These are phyloP conservation scores for Aporophyla nigra DNA, from an alignment of 2,888 invertebrate species.

Conservation along the genomic window DNA sequence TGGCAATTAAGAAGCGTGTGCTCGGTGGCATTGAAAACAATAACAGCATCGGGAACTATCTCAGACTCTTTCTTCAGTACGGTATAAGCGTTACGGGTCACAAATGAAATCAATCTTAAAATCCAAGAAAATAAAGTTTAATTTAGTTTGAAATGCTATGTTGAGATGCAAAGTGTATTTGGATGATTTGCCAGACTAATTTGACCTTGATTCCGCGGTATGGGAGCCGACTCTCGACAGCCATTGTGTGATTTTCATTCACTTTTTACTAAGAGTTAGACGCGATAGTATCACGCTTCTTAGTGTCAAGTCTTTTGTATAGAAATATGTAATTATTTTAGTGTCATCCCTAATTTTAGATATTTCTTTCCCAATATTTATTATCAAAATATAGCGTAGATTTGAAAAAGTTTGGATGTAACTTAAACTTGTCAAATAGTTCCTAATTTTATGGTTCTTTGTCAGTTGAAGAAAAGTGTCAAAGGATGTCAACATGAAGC, in stretches of 20 bases:
- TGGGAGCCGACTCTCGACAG: conserved; percentile 83
- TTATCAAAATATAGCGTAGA: background rate
- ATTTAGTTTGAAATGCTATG: conserved; percentile 48
- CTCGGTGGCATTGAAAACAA: conserved; percentile 85
- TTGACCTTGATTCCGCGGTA: conserved; percentile 87
- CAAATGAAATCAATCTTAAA: conserved; percentile 54
- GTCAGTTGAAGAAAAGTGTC: conserved; percentile 14
- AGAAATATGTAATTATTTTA: conserved; percentile 13
- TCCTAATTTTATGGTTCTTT: background rate
- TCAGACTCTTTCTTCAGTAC: conserved; percentile 83
- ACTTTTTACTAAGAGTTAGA: conserved; percentile 81
- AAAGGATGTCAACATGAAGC: conserved; percentile 54
- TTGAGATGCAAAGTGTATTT: conserved; percentile 76
- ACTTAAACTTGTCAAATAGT: conserved; percentile 12
- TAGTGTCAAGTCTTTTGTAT: conserved; percentile 58
- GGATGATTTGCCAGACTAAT: conserved; percentile 85
- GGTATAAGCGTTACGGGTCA: conserved; percentile 56
- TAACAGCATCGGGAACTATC: conserved; percentile 85
- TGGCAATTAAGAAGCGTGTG: conserved; percentile 85
- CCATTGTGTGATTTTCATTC: conserved; percentile 85
- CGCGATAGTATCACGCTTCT: conserved; percentile 73
- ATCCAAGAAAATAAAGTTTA: conserved; percentile 43
- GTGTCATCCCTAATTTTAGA: background rate
- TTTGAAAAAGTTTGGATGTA: background rate
- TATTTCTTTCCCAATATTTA: background rate